Percentiles rank a stretch among this genome's conserved stretches.
phyloP scores from a whole-genome alignment of 1,140 invertebrate species.

The Macrocentrus cingulum region DNA sequence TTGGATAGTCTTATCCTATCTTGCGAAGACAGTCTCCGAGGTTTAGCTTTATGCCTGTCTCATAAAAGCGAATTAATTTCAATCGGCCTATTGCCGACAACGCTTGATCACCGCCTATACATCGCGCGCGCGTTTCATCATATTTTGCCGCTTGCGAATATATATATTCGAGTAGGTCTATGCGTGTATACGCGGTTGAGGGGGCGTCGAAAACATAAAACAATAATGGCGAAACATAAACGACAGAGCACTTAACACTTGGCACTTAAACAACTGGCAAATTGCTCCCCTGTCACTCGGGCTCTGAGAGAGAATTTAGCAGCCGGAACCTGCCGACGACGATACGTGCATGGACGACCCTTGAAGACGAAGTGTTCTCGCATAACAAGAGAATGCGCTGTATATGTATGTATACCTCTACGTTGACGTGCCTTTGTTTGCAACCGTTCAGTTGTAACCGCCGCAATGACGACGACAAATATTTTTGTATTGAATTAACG shows the following conservation, averaged over 20 bases:
- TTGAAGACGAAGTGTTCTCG: slow-evolving; percentile 26
- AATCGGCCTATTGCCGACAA: slow-evolving; percentile 43
- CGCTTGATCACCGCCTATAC: not conserved
- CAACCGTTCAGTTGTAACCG: not conserved
- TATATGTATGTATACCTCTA: not conserved
- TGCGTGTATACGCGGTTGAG: slow-evolving; percentile 21
- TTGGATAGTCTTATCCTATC: slow-evolving; percentile 33
- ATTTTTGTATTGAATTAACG: not conserved
- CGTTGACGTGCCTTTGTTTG: not conserved
- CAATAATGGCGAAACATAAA: slow-evolving; percentile 60
- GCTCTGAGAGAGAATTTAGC: slow-evolving; percentile 55
- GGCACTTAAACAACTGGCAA: slow-evolving; percentile 61
- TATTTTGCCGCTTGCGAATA: not conserved
- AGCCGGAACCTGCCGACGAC: slow-evolving; percentile 45
- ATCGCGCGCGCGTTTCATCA: not conserved
- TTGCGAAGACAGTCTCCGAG: slow-evolving; percentile 33
- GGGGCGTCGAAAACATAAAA: slow-evolving; percentile 56
- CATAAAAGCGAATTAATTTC: slow-evolving; percentile 58
- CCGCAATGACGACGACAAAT: not conserved
- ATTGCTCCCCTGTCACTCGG: slow-evolving; percentile 58
- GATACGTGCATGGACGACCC: slow-evolving; percentile 18
- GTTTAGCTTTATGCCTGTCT: slow-evolving; percentile 24
- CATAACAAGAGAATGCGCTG: slow-evolving; percentile 20
- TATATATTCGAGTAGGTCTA: slow-evolving; percentile 19
- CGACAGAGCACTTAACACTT: slow-evolving; percentile 60